A percentile compares a stretch with the other conserved stretches of the same genome.
Evolutionary conservation across 2,113 vertebrate species (phyloP).

Genomic region (Vulpes vulpes): DNA sequence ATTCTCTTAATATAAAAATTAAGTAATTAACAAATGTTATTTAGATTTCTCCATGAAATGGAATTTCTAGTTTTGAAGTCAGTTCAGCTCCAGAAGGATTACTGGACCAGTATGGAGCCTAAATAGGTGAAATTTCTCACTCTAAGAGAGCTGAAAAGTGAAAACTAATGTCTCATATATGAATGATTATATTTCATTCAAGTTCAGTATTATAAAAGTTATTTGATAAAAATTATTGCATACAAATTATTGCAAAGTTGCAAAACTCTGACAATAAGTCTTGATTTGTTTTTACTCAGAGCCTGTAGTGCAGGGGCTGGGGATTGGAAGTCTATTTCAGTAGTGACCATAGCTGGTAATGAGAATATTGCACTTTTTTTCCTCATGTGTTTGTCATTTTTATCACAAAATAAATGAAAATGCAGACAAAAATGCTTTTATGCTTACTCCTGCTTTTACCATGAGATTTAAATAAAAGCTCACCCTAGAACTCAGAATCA

Average conservation of each 20-base stretch:
- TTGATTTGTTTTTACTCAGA: not conserved
- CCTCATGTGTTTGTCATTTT: not conserved
- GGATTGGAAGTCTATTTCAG: not conserved
- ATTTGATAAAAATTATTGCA: not conserved
- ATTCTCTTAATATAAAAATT: slow-evolving; percentile 41
- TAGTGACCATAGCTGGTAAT: not conserved
- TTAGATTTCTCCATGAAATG: not conserved
- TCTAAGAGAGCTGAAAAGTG: not conserved
- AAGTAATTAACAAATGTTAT: not conserved
- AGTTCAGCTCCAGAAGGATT: not conserved
- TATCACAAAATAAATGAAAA: not conserved
- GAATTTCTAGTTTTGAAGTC: slow-evolving; percentile 28
- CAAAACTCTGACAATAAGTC: not conserved
- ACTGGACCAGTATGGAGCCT: not conserved
- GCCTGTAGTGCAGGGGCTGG: not conserved
- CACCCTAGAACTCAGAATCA: not conserved
- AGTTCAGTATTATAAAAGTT: not conserved
- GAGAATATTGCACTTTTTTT: not conserved
- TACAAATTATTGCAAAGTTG: not conserved
- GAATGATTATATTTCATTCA: not conserved
- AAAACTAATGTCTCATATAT: not conserved
- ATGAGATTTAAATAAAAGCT: not conserved
- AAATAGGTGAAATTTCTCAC: not conserved
- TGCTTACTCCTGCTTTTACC: not conserved
- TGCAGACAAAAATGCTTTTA: not conserved